A percentile compares a stretch with the other conserved stretches of the same genome.
Evolutionary conservation across 2,797 vertebrate species (phyloP).

Genomic region (Lerista edwardsae): DNA sequence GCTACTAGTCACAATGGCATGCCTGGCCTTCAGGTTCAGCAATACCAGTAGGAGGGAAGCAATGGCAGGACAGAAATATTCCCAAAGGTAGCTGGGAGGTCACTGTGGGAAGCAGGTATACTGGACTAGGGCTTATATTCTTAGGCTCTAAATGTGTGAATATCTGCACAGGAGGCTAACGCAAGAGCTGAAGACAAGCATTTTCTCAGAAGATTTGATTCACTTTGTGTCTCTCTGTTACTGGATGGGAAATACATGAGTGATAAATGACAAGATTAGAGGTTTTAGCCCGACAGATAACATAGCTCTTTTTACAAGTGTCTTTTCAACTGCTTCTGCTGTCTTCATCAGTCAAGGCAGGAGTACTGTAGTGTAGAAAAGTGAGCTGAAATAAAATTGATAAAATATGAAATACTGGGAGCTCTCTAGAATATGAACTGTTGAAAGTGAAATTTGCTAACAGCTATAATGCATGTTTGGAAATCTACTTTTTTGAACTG

Average conservation of each 20-base stretch:
- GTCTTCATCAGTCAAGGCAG: background rate
- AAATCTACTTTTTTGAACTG: background rate
- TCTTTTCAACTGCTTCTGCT: constrained; percentile 19
- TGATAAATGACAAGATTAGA: background rate
- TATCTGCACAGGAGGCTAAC: constrained; percentile 22
- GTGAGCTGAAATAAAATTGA: constrained; percentile 24
- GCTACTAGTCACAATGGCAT: too few relatives aligned
- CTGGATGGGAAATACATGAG: background rate
- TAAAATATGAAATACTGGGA: background rate
- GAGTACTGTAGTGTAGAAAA: constrained; percentile 8
- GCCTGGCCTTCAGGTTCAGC: too few relatives aligned
- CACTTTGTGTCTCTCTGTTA: background rate
- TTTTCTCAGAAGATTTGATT: constrained; percentile 15
- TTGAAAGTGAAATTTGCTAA: background rate
- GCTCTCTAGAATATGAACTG: background rate
- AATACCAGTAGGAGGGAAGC: too few relatives aligned
- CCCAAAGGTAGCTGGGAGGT: too few relatives aligned
- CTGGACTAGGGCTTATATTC: too few relatives aligned
- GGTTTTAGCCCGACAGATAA: constrained; percentile 40
- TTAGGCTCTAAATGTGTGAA: background rate
- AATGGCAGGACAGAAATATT: too few relatives aligned
- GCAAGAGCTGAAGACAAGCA: constrained; percentile 3
- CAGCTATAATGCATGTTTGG: background rate
- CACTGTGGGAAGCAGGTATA: too few relatives aligned
- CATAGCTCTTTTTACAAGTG: constrained; percentile 34